Conservation (phyloP, 2,888 invertebrate species). For the Ormyrus rosae region DNA sequence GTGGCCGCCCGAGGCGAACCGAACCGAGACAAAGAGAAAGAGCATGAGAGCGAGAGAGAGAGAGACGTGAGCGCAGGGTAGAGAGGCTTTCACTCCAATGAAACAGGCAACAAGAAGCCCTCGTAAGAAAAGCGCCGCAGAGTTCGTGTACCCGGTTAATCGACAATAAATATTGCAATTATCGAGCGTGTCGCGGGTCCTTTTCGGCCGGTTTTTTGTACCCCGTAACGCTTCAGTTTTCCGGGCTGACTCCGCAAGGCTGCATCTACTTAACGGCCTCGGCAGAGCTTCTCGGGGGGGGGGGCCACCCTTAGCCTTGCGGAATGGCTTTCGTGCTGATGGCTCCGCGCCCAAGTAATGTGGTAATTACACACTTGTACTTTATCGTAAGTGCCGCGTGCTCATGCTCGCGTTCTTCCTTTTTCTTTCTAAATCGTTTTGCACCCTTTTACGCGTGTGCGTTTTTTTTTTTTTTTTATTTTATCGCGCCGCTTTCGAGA, state of each 20-base stretch:
- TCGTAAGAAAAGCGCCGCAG: background rate
- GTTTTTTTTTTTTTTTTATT: background rate
- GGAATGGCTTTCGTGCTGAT: conserved; percentile 12
- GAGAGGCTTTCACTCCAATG: background rate
- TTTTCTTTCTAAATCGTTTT: background rate
- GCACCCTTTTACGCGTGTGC: background rate
- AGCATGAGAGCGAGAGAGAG: background rate
- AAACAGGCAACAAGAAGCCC: conserved; percentile 40
- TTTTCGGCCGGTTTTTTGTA: background rate
- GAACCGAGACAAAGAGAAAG: conserved; percentile 8
- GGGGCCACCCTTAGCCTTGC: too few species aligned
- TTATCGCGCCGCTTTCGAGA: background rate
- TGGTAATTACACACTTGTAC: conserved; percentile 31
- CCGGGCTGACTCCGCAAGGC: too few species aligned
- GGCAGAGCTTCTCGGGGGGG: too few species aligned
- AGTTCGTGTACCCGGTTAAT: conserved; percentile 2
- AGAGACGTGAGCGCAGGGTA: background rate
- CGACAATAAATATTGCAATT: conserved; percentile 50
- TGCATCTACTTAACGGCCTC: too few species aligned
- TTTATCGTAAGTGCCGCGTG: conserved; percentile 18
- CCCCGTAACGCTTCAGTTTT: too few species aligned
- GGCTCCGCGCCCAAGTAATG: background rate
- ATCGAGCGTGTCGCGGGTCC: conserved; percentile 27
- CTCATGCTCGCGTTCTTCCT: background rate
- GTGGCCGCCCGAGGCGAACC: conserved; percentile 11